These are phyloP conservation scores for Vidua chalybeata DNA, from an alignment of 2,113 vertebrate genomes.

Conservation along the genomic window DNA sequence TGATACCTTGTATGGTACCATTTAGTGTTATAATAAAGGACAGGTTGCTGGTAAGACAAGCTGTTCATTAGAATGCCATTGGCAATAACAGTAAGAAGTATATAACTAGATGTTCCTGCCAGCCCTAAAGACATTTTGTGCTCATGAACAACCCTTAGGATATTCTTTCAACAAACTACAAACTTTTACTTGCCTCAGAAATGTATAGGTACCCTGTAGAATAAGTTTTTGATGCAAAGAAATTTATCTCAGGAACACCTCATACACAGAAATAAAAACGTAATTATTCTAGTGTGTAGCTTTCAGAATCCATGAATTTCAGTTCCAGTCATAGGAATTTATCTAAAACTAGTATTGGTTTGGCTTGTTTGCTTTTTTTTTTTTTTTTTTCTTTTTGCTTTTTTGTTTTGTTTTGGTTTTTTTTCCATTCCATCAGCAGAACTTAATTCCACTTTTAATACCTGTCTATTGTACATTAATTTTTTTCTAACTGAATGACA, in stretches of 20 bases:
- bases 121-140: neutral
- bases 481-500: neutral
- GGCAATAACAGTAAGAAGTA: neutral
- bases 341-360: neutral
- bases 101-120: neutral
- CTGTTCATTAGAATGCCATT: slow-evolving; percentile 30
- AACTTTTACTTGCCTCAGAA: neutral
- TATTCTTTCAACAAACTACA: neutral
- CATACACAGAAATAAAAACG: neutral
- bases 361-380: neutral
- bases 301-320: neutral
- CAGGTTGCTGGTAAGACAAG: slow-evolving; percentile 7
- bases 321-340: neutral
- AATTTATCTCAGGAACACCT: neutral
- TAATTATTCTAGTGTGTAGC: neutral
- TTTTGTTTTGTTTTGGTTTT: neutral
- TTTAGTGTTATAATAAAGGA: slow-evolving; percentile 38
- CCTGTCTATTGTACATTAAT: neutral
- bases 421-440: neutral
- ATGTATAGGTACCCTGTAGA: neutral
- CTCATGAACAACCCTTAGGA: neutral
- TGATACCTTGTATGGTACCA: neutral
- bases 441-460: neutral
- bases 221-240: neutral
- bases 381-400: too few relatives aligned